These are phyloP conservation scores for Mycteria americana DNA, from an alignment of 2,797 vertebrate genomes.

Conservation along the genomic window DNA sequence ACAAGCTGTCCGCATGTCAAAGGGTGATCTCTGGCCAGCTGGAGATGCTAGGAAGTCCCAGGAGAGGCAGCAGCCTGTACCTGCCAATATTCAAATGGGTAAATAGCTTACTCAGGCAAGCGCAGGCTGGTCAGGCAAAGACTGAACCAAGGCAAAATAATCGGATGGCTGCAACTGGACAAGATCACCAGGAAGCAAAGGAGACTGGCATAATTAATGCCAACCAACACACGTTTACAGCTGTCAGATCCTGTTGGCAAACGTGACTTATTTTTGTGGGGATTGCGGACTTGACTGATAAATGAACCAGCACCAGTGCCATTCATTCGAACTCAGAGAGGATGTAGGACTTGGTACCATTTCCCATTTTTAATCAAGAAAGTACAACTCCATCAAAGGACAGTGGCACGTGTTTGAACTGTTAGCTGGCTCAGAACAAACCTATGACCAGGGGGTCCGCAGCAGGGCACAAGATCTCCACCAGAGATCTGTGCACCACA, in stretches of 20 bases:
- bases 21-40: not conserved
- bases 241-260: not conserved
- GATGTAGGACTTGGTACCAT: accelerated
- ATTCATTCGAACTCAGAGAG: not conserved
- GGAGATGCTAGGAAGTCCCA: not conserved
- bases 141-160: not conserved
- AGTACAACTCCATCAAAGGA: not conserved
- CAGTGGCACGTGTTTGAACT: not conserved
- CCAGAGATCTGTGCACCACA: not conserved
- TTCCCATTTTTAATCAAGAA: not conserved
- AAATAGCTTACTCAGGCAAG: not conserved
- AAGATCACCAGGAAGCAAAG: constrained; percentile 13
- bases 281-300: not conserved
- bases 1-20: not conserved
- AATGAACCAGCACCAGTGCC: not conserved
- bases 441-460: not conserved
- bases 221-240: not conserved
- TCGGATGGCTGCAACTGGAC: not conserved
- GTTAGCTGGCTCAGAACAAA: not conserved
- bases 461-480: not conserved
- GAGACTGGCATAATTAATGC: not conserved
- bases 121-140: not conserved
- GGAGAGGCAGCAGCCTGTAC: constrained; percentile 1
- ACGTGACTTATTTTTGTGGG: not conserved
- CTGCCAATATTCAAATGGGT: not conserved